phyloP scores from a whole-genome alignment of 1,140 invertebrate genomes.

The Pseudomyrmex cubaensis region DNA sequence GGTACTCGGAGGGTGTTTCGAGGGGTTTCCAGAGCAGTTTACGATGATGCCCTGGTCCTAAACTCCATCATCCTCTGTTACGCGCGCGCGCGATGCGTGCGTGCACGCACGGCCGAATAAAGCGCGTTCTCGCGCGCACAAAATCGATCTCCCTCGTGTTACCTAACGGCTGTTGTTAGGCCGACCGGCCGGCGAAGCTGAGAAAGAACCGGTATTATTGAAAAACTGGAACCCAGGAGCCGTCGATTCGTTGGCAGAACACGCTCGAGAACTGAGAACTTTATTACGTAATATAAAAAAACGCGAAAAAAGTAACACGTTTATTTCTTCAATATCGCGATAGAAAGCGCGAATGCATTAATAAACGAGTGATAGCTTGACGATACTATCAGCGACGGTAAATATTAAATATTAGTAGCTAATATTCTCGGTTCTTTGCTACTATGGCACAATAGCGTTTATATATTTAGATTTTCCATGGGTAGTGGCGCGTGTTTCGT shows the following conservation, averaged over 20 bases:
- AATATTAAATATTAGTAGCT: neutral
- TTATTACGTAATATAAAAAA: conserved; percentile 54
- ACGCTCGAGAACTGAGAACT: conserved; percentile 23
- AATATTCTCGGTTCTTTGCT: neutral
- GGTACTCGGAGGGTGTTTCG: conserved; percentile 55
- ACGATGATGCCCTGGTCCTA: conserved; percentile 30
- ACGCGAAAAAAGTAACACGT: conserved; percentile 36
- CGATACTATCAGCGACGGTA: neutral
- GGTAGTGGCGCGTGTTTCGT: neutral
- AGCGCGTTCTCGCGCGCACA: conserved; percentile 19
- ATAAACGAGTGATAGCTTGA: neutral
- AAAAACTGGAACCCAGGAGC: conserved; percentile 55
- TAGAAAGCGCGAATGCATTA: neutral
- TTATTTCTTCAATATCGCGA: conserved; percentile 17
- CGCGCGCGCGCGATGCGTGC: neutral
- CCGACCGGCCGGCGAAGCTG: conserved; percentile 16
- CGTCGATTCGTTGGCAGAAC: conserved; percentile 31
- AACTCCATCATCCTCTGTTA: conserved; percentile 4
- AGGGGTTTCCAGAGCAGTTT: conserved; percentile 47
- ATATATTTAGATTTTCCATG: conserved; percentile 3
- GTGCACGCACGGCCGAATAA: neutral
- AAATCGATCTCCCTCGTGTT: conserved; percentile 62
- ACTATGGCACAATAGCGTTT: neutral
- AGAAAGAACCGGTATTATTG: conserved; percentile 61
- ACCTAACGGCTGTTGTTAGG: conserved; percentile 13